A percentile compares a stretch with the other conserved stretches of the same genome.
phyloP scores from a whole-genome alignment of 2,888 invertebrate genomes.

The Chironomus riparius region DNA sequence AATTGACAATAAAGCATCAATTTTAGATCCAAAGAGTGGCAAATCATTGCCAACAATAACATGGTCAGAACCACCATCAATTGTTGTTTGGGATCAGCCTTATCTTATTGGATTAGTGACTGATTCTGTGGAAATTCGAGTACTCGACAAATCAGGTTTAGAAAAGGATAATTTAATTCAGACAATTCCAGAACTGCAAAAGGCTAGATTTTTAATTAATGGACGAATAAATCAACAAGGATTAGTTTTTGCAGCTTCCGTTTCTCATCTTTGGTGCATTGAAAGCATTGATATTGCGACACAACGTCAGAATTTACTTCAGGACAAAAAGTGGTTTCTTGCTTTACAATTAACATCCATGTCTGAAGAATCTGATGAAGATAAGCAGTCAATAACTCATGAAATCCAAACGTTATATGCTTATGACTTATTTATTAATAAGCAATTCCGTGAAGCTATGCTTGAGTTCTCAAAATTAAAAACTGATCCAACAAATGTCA shows the following conservation, averaged over 20 bases:
- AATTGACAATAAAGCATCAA: slow-evolving; percentile 4
- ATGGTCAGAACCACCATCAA: slow-evolving; percentile 12
- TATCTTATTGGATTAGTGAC: slow-evolving; percentile 78
- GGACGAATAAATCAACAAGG: slow-evolving; percentile 55
- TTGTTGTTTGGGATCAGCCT: slow-evolving; percentile 76
- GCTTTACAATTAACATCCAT: slow-evolving; percentile 86
- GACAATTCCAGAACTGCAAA: slow-evolving; percentile 62
- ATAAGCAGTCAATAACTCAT: slow-evolving; percentile 69
- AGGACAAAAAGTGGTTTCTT: slow-evolving; percentile 87
- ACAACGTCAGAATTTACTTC: slow-evolving; percentile 75
- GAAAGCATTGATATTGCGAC: slow-evolving; percentile 68
- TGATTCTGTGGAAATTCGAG: slow-evolving; percentile 76
- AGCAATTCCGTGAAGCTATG: slow-evolving; percentile 85
- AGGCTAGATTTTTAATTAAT: slow-evolving; percentile 64
- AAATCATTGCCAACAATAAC: slow-evolving; percentile 21
- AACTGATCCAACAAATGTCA: slow-evolving; percentile 92
- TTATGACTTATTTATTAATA: slow-evolving; percentile 80
- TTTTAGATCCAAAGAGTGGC: slow-evolving; percentile 18
- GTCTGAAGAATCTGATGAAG: slow-evolving; percentile 69
- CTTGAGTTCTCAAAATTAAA: slow-evolving; percentile 78
- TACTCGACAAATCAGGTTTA: slow-evolving; percentile 59
- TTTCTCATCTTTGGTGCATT: slow-evolving; percentile 82
- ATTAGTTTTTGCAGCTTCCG: slow-evolving; percentile 75
- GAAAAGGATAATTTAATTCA: slow-evolving; percentile 54
- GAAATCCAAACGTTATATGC: slow-evolving; percentile 88